Evolutionary conservation across 2,797 vertebrate species (phyloP), one percentile per base, ranked within the genome.

Genomic region (Pyrrhura leucotis): DNA sequence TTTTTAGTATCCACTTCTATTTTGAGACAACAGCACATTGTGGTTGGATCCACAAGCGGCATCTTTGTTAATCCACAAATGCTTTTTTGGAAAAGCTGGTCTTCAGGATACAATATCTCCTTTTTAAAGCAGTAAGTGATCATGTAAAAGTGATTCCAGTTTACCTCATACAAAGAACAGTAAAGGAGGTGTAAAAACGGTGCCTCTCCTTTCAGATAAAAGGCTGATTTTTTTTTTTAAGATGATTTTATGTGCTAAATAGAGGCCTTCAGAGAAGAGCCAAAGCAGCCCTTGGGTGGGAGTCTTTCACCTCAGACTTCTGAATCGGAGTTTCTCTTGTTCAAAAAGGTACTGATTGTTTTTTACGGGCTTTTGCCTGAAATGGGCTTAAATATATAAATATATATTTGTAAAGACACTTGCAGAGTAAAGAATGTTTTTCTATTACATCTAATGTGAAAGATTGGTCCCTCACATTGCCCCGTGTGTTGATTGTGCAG

Each of bases 381-480:
- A 97, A 96, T 84, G 96, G 97, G 94, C 96, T 97, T 96, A 97
- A 97, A 96, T 98, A 96, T 98, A 98, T 97, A 98, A 96, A 96
- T 97, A 96, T 95, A 96, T 96, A 96, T 98, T 97, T 98, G 96
- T 97, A 93, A 97, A 97, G 97, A 96, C 96, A 94, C 93, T 98
- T 97, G 91, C 97, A 97, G 97, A 98, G 97, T 98, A 98, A 98
- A 97, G 93, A 95, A 97, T 97, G 97, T 95, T 97, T 97, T 97
- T 97, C 97, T 98, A 96, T 93, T 92, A 90, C 40, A 77, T 28
- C 71, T 79, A 85, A 91, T 58, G 76, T 97, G 95, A 89, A 96
- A 97, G 94, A 84, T 94, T 97, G 44, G 90, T 96, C 93, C 89
- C 79, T 96, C 67, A 33, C 44, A 18, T 50, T 89, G n/a, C 54